Conservation (phyloP, 1,140 invertebrate genomes). For the Muscidifurax raptorellus region DNA sequence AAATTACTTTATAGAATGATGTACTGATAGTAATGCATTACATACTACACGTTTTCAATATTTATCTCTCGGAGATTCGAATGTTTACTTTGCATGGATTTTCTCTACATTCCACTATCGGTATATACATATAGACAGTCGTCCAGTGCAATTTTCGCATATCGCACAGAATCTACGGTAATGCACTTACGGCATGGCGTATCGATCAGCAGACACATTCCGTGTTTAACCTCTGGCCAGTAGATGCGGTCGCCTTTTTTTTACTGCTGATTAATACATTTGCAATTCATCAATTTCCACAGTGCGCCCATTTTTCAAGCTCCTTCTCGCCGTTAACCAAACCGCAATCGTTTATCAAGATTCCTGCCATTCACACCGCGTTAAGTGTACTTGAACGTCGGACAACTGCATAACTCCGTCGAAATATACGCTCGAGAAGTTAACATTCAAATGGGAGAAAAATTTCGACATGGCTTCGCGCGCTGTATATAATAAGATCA, state of each 20-base stretch:
- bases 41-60: no score
- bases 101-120: no score
- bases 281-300: background rate
- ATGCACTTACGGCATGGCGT: background rate
- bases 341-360: background rate
- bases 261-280: background rate
- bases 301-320: background rate
- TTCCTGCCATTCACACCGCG: background rate
- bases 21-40: no score
- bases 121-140: no score
- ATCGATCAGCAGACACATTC: background rate
- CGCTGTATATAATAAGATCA: no score
- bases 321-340: background rate
- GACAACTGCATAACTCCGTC: no score
- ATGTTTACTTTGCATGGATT: no score
- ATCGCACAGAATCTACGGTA: background rate
- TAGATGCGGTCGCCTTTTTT: background rate
- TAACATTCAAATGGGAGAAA: no score
- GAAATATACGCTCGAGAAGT: no score
- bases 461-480: no score
- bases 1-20: no score
- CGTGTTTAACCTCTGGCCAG: background rate
- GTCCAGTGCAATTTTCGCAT: background rate
- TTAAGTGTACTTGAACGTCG: background rate
- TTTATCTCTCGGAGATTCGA: no score